Evolutionary conservation across 2,797 vertebrate species (phyloP), one percentile per base, ranked within the genome.

Genomic region (Pipistrellus nathusii): DNA sequence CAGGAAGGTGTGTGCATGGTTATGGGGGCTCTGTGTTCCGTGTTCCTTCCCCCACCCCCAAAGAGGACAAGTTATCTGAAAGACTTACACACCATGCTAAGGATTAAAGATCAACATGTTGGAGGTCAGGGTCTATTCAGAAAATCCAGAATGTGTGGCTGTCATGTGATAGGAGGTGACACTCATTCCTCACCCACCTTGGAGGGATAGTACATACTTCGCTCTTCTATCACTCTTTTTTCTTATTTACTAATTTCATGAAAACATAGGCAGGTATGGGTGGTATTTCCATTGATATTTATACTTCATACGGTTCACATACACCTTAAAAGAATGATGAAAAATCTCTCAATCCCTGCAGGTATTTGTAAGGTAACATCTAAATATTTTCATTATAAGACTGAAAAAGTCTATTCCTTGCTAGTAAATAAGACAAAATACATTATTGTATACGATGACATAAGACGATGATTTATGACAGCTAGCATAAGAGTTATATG

Each of bases 1-100:
- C 23, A 1, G 32, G 66, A 62, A 48, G 76, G 21, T 23, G 35
- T 0, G 0, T 3, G 41, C 0, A 0, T 1, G 4, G 12, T 27
- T 32, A 9, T 3, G 0, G 11, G 30, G 9, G 8, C 32, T n/a
- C 1, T 15, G 64, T 18, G 32, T 8, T 8, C 46, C 46, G 0
- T 1, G 0, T 3, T 2, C 51, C 15, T 48, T 9, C 46, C 51
- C 27, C 2, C 44, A 9, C 32, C 15, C 53, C 8, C 44, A 3
- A 25, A 20, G 41, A 57, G 12, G 27, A 46, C 44, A 4, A 14
- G 18, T 27, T 5, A 8, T 35, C 76, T 9, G 8, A 5, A 21
- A 46, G 76, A 23, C 18, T 2, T 14, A 0, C 2, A 0, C 0
- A 20, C 6, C 32, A 35, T 6, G 41, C 35, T 21, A 21, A 59